Percentiles rank a stretch among this genome's conserved stretches.
phyloP scores from a whole-genome alignment of 2,113 vertebrate species.

The Lipophrys pholis region DNA sequence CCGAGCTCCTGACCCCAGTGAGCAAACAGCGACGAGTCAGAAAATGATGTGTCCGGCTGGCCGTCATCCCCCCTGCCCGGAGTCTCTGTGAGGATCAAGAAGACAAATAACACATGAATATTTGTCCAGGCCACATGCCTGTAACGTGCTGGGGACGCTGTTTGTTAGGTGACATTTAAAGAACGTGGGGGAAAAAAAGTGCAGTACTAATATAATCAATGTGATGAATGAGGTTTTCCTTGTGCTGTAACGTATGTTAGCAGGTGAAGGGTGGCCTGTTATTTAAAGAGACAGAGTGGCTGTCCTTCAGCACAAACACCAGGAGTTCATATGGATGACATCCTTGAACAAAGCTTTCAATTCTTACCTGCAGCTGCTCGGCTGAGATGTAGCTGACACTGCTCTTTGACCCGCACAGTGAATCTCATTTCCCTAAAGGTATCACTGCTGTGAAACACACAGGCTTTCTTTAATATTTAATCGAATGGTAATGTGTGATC shows the following conservation, averaged over 20 bases:
- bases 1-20: slow-evolving; percentile 96
- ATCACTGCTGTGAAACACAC: slow-evolving; percentile 1
- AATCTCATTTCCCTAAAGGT: slow-evolving; percentile 45
- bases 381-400: slow-evolving; percentile 22
- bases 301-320: slow-evolving; percentile 42
- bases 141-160: not conserved
- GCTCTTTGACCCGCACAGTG: slow-evolving; percentile 31
- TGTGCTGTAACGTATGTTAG: slow-evolving; percentile 39
- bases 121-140: slow-evolving; percentile 32
- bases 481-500: slow-evolving; percentile 16
- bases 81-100: slow-evolving; percentile 82
- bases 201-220: slow-evolving; percentile 25
- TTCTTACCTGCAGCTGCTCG: slow-evolving; percentile 19
- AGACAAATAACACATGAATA: slow-evolving; percentile 58
- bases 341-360: slow-evolving; percentile 48
- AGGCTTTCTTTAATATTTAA: slow-evolving; percentile 28
- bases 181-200: slow-evolving; percentile 34
- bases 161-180: slow-evolving; percentile 42
- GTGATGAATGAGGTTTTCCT: slow-evolving; percentile 52
- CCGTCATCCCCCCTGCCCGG: slow-evolving; percentile 88
- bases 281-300: slow-evolving; percentile 36
- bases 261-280: slow-evolving; percentile 35
- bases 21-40: slow-evolving; percentile 94
- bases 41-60: slow-evolving; percentile 86
- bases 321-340: slow-evolving; percentile 20